Evolutionary conservation across 2,797 vertebrate genomes (phyloP), one percentile per base, ranked within the genome.

Genomic region (Hemitrygon akajei): DNA sequence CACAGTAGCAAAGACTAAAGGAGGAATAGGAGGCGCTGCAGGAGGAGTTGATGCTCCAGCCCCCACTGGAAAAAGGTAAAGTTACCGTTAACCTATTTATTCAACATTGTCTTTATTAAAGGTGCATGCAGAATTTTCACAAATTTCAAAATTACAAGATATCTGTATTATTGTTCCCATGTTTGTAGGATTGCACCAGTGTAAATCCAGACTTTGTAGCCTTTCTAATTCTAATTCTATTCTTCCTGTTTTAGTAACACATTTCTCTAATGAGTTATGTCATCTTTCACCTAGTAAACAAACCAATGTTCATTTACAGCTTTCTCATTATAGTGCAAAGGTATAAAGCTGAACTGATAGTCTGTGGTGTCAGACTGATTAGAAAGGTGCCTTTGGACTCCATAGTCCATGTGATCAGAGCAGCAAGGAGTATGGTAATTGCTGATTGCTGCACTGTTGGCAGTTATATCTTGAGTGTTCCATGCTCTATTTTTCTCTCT

Each of bases 1-100:
- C 86, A 40, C 95, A 18, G 71, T 40, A n/a, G 27, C 71, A 0
- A 98, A 98, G 96, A 96, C 96, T 94, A 99, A 99, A 96, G 96
- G 97, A 30, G 91, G 71, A 75, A 27, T 37, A 47, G 27, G 20
- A 18, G 71, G 7, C 11, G 37, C 10, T 73, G 47, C 71, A 2
- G 98, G 37, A 93, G 25, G 37, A 25, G 47, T 71, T 18, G 98
- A 98, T 47, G 96, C 96, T 0, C 97, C 96, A 63, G 96, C 95
- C 0, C 95, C 96, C 69, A 94, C 96, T 4, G 94, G 96, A 7
- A 99, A 98, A 96, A 97, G 98, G 98, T 99, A 96, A 96, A 0
- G 1, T 73, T 93, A 7, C 7, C 40, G 4, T 11, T 20, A 56
- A 75, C 73, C 37, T 9, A 4, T 87, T 1, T 37, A 37, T 69